Percentiles rank a stretch among this genome's conserved stretches.
Evolutionary conservation across 2,888 invertebrate species (phyloP).

Genomic region (Parnassius glacialis): DNA sequence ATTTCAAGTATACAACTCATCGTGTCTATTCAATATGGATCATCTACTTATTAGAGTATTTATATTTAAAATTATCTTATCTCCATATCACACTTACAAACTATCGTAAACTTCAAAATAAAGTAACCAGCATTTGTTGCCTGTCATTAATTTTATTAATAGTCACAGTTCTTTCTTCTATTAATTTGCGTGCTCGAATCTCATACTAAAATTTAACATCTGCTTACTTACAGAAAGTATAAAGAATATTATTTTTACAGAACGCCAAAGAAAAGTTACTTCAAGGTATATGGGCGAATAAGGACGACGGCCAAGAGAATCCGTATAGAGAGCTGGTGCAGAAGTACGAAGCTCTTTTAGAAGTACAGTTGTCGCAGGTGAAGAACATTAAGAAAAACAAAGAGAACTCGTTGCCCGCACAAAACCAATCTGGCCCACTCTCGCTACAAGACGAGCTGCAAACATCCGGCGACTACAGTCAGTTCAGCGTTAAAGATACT

Average conservation of each 20-base stretch:
- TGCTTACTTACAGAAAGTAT: conserved; percentile 3
- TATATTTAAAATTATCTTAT: conserved; percentile 21
- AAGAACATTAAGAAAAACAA: conserved; percentile 74
- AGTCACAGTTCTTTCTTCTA: conserved; percentile 1
- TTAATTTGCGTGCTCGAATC: not conserved
- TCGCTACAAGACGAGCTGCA: conserved; percentile 88
- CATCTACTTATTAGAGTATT: conserved; percentile 9
- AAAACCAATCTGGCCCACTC: conserved; percentile 66
- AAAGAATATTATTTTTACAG: conserved; percentile 46
- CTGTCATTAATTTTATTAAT: conserved; percentile 13
- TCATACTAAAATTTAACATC: not conserved
- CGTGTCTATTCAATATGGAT: conserved; percentile 8
- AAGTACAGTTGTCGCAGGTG: conserved; percentile 86
- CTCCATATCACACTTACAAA: conserved; percentile 23
- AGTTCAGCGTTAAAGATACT: conserved; percentile 83
- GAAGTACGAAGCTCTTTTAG: conserved; percentile 91
- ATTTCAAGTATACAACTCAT: conserved; percentile 9
- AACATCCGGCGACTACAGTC: conserved; percentile 86
- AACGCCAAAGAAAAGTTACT: conserved; percentile 76
- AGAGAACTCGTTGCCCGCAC: conserved; percentile 46
- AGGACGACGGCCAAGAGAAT: conserved; percentile 80
- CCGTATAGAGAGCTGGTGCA: conserved; percentile 90
- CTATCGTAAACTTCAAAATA: conserved; percentile 18
- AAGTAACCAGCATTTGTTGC: conserved; percentile 19
- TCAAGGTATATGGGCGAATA: conserved; percentile 77